These are phyloP conservation scores for Pseudorhombus dupliciocellatus DNA, from an alignment of 2,113 vertebrate genomes.

Conservation along the genomic window DNA sequence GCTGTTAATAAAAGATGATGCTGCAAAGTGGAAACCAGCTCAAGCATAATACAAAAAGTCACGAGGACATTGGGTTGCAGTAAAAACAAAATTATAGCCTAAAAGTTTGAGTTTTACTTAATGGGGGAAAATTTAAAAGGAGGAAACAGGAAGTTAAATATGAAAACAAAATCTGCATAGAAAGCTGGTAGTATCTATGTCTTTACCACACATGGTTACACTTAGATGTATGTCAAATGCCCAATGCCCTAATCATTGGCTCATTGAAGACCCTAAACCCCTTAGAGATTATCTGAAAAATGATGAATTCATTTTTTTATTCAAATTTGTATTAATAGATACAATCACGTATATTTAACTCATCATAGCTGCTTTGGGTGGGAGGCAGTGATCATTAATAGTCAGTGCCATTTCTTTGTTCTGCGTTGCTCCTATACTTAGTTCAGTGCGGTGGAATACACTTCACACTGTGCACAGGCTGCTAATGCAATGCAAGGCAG, in stretches of 20 bases:
- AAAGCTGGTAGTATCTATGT: not conserved
- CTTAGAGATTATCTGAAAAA: not conserved
- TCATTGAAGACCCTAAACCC: not conserved
- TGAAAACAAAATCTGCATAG: no score
- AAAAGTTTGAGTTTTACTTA: no score
- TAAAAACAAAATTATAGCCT: no score
- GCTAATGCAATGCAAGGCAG: constrained; percentile 13
- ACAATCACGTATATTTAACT: not conserved
- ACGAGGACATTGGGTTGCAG: no score
- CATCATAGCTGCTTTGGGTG: not conserved
- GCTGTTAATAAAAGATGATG: not conserved
- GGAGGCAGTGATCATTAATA: not conserved
- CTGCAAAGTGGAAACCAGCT: not conserved
- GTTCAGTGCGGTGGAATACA: constrained; percentile 9
- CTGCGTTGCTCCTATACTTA: not conserved
- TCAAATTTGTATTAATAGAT: not conserved
- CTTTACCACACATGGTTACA: constrained; percentile 7
- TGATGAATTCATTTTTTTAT: not conserved
- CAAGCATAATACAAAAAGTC: no score
- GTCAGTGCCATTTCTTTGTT: not conserved
- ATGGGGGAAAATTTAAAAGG: no score
- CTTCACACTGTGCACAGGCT: constrained; percentile 17
- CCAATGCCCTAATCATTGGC: constrained; percentile 1
- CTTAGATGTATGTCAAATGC: constrained; percentile 31
- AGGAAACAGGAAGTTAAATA: no score